Percentiles rank a stretch among this genome's conserved stretches.
phyloP scores from a whole-genome alignment of 2,888 invertebrate species.

The Leptinotarsa rubiginosa region DNA sequence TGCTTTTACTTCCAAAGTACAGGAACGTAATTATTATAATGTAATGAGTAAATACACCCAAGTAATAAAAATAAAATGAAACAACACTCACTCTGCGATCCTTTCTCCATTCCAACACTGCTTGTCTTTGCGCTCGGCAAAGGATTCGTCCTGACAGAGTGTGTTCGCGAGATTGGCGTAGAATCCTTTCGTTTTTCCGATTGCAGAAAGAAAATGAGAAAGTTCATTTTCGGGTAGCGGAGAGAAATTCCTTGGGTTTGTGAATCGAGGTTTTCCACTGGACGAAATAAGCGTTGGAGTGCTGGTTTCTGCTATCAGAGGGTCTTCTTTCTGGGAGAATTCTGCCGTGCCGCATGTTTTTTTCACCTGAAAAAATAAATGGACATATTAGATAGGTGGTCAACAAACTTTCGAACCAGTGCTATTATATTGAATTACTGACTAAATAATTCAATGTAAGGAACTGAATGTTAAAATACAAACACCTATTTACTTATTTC shows the following conservation, averaged over 20 bases:
- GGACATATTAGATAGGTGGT: not conserved
- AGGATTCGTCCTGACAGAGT: slow-evolving; percentile 80
- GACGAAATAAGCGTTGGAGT: slow-evolving; percentile 58
- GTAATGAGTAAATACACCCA: too few relatives aligned
- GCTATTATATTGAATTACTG: too few relatives aligned
- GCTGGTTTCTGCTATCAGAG: slow-evolving; percentile 51
- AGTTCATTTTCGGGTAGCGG: slow-evolving; percentile 76
- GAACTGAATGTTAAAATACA: too few relatives aligned
- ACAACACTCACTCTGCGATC: slow-evolving; percentile 78
- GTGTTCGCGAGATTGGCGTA: slow-evolving; percentile 85
- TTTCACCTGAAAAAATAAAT: slow-evolving; percentile 66
- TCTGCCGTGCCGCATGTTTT: slow-evolving; percentile 68
- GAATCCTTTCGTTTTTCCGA: slow-evolving; percentile 82
- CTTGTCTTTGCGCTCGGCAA: slow-evolving; percentile 74
- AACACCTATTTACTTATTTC: too few relatives aligned
- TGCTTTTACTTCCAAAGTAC: too few relatives aligned
- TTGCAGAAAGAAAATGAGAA: slow-evolving; percentile 73
- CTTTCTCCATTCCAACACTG: slow-evolving; percentile 87
- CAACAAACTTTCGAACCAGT: too few relatives aligned
- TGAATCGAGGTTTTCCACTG: slow-evolving; percentile 59
- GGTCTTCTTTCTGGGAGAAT: slow-evolving; percentile 57
- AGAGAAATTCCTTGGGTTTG: slow-evolving; percentile 67
- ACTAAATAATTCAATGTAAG: too few relatives aligned
- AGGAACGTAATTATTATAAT: too few relatives aligned
- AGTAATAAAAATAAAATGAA: not conserved